Conservation (phyloP, 2,888 invertebrate species). For the Marasmarcha lunaedactyla region DNA sequence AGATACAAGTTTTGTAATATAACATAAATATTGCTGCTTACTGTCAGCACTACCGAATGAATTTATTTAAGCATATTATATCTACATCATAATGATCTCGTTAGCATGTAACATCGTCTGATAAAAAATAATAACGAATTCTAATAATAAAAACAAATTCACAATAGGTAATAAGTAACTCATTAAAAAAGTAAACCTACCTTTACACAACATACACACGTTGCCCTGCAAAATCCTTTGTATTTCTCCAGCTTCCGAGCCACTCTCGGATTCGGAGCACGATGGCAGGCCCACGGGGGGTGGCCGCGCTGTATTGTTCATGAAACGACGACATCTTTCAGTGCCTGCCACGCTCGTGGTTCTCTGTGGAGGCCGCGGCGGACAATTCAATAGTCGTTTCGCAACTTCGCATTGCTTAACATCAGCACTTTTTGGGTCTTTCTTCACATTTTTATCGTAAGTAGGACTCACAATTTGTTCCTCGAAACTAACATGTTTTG, state of each 20-base stretch:
- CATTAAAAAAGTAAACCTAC: too few species aligned
- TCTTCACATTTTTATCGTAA: background rate
- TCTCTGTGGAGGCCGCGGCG: slow-evolving; percentile 45
- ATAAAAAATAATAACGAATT: too few species aligned
- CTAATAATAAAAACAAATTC: too few species aligned
- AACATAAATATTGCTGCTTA: too few species aligned
- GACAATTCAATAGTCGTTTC: slow-evolving; percentile 18
- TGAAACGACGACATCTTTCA: slow-evolving; percentile 21
- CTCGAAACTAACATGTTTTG: slow-evolving; percentile 45
- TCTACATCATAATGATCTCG: too few species aligned
- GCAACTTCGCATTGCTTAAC: background rate
- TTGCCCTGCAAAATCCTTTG: slow-evolving; percentile 70
- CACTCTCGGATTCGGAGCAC: slow-evolving; percentile 76
- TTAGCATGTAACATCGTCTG: too few species aligned
- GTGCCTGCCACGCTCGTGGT: slow-evolving; percentile 40
- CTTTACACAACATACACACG: too few species aligned
- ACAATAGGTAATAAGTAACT: too few species aligned
- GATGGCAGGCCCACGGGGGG: slow-evolving; percentile 23
- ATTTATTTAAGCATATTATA: too few species aligned
- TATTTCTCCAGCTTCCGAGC: slow-evolving; percentile 79
- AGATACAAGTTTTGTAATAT: too few species aligned
- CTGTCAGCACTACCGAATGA: too few species aligned
- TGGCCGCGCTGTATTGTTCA: slow-evolving; percentile 25
- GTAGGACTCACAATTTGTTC: slow-evolving; percentile 16
- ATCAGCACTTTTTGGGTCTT: background rate